Base-by-base conservation (phyloP, 2,113 vertebrate species). In the Bucco capensis region DNA sequence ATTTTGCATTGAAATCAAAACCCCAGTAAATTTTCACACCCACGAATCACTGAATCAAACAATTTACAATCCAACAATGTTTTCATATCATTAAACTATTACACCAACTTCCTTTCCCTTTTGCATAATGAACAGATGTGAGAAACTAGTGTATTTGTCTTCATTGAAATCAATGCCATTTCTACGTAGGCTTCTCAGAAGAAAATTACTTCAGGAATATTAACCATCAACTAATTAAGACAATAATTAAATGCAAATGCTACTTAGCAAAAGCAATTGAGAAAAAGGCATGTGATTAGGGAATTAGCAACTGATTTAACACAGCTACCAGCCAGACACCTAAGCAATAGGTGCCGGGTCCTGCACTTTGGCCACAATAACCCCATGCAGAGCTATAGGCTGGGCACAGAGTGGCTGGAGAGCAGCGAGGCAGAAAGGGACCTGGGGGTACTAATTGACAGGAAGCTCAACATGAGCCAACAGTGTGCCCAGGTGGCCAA, bases 161-260 rank as follows among this genome's bases (percentile, higher is more conserved):
- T 89, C 89, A 85, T 49, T 93, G 62, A 92, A 96, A 93, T 86
- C 37, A 81, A 25, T 85, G 70, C 64, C 9, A 3, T 89, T 95
- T 91, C 89, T 96, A 18, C 51, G 94, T 94, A 89, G 58, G 30
- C 64, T 94, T 93, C 92, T 86, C 80, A 89, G 89, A 94, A 91
- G 90, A 89, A 93, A 93, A 96, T 80, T 50, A 75, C 88, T 96
- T 95, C 81, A 86, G n/a, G 8, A 96, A 90, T 95, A 96, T 96
- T 96, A 96, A 87, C 91, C 31, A 66, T 86, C 86, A 91, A 22
- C 87, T 96, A 96, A 96, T 96, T 96, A 93, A 92, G 92, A 83
- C 8, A 10, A 94, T 97, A 96, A 97, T 96, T 96, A 96, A 90
- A 96, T 92, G 89, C 93, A 96, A 93, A 96, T 94, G 66, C 75